phyloP scores from a whole-genome alignment of 2,888 invertebrate genomes.

The Blastobasis lacticolella region DNA sequence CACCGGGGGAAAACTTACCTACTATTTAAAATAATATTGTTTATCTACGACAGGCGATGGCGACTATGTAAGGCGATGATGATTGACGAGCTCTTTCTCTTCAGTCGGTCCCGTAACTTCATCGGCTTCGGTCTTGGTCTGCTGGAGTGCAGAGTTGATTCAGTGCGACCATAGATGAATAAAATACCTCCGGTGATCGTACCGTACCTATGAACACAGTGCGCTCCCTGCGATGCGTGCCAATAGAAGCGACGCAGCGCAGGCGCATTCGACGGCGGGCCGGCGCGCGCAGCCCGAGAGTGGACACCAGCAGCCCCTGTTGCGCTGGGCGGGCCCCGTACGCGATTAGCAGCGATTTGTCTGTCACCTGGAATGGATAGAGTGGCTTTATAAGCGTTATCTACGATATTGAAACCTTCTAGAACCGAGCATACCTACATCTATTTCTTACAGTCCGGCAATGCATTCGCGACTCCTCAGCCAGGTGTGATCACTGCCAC shows the following conservation, averaged over 20 bases:
- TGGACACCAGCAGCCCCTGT: slow-evolving; percentile 52
- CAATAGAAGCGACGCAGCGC: slow-evolving; percentile 53
- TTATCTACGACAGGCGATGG: too few relatives aligned
- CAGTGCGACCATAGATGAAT: slow-evolving; percentile 1
- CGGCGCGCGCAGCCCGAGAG: slow-evolving; percentile 50
- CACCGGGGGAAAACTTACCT: too few relatives aligned
- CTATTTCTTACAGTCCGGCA: too few relatives aligned
- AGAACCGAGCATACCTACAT: too few relatives aligned
- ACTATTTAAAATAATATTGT: too few relatives aligned
- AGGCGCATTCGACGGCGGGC: slow-evolving; percentile 50
- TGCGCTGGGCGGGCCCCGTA: slow-evolving; percentile 47
- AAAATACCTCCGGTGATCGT: too few relatives aligned
- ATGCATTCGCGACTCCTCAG: too few relatives aligned
- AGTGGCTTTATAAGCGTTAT: too few relatives aligned
- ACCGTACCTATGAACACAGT: slow-evolving; percentile 48
- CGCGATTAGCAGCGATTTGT: slow-evolving; percentile 43
- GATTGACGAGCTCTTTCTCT: background rate
- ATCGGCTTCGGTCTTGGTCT: background rate
- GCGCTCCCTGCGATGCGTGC: slow-evolving; percentile 52
- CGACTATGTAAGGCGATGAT: background rate
- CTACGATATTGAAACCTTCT: too few relatives aligned
- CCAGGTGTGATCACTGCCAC: too few relatives aligned
- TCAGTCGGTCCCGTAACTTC: background rate
- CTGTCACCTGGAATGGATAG: slow-evolving; percentile 38
- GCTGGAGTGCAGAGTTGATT: background rate